Base-by-base conservation (phyloP, 2,797 vertebrate species). In the Numenius phaeopus region DNA sequence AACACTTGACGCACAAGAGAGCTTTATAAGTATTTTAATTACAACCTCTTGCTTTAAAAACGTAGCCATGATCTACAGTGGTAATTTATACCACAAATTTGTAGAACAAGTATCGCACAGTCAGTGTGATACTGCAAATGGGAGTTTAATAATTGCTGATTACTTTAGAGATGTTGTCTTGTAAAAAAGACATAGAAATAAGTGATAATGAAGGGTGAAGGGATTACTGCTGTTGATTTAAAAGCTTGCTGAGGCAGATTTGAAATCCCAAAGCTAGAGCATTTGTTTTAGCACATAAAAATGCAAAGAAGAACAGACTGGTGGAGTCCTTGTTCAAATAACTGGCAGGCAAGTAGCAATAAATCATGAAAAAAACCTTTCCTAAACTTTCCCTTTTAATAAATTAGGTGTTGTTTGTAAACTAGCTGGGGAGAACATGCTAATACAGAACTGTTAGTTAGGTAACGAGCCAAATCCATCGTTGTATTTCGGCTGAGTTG, bases 381-480 rank as follows among this genome's bases (percentile, higher is more conserved):
- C 72, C 79, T 94, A 83, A 89, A 94, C 47, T 82, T 92, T 87
- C 65, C 24, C 69, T 73, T 85, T 84, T 83, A 90, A 91, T 92
- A 96, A 94, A 97, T 94, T 78, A 91, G 47, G 79, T 86, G 69
- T n/a, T 89, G 84, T 83, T 94, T 88, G 62, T 66, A 69, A 92
- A 94, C 94, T 76, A 86, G 58, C 89, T 89, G 46, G 50, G 76
- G 79, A 96, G 76, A 92, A 62, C 78, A 75, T 46, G 85, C 71
- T 94, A 81, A 79, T 79, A 72, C 44, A 86, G 82, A 77, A 34
- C 80, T 86, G 84, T 58, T 81, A 87, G 72, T 57, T 85, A 81
- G 44, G 66, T 94, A 95, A 94, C 5, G 15, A 97, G 94, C 92
- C 90, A 96, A 94, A 96, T 86, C 64, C 34, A 18, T 93, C 69